Evolutionary conservation across 2,797 vertebrate species (phyloP).

Genomic region (Sphaeramia orbicularis): DNA sequence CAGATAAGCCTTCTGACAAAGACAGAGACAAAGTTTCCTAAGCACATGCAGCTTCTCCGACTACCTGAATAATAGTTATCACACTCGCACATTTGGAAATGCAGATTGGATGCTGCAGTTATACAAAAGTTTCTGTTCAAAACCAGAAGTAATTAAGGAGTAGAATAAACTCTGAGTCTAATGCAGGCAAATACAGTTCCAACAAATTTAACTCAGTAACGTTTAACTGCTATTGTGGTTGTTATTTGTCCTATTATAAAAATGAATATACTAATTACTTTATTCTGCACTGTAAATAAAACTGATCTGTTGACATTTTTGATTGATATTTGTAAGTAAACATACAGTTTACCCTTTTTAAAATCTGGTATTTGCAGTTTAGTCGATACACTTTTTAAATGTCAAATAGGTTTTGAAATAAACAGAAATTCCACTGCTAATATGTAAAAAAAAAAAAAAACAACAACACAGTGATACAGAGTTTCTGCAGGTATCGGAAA

Average conservation of each 20-base stretch:
- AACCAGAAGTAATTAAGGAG: not conserved
- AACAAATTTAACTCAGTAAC: not conserved
- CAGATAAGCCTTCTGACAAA: slow-evolving; percentile 1
- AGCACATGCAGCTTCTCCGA: not conserved
- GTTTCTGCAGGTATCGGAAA: too few species aligned
- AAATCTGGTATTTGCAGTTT: not conserved
- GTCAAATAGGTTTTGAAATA: too few species aligned
- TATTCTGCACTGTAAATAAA: too few species aligned
- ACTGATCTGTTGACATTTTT: too few species aligned
- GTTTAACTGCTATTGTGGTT: too few species aligned
- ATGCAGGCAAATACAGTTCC: not conserved
- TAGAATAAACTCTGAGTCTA: not conserved
- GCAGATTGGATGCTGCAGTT: not conserved
- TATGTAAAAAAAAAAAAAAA: too few species aligned
- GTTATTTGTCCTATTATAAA: too few species aligned
- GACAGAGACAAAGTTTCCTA: not conserved
- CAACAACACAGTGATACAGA: too few species aligned
- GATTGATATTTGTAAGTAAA: too few species aligned
- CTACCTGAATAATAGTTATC: not conserved
- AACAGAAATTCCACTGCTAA: too few species aligned
- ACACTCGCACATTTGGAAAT: not conserved
- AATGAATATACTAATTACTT: too few species aligned
- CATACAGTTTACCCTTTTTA: not conserved
- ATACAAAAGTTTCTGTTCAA: not conserved
- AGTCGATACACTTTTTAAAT: not conserved